A percentile compares a stretch with the other conserved stretches of the same genome.
Evolutionary conservation across 1,140 invertebrate species (phyloP).

Genomic region (Aporrectodea caliginosa): DNA sequence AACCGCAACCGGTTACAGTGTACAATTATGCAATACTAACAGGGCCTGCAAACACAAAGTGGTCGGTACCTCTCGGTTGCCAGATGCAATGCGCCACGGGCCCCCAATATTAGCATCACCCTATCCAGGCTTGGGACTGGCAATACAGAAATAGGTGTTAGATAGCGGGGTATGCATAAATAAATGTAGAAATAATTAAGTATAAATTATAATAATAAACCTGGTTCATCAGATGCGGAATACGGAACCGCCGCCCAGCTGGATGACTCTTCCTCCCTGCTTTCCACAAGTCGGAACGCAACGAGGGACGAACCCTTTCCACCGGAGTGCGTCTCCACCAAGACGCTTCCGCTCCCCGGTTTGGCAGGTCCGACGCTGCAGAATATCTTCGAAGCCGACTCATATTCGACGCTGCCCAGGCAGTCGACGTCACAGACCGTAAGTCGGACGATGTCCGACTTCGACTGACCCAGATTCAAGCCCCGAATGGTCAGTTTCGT

Average conservation of each 20-base stretch:
- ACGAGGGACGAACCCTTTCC: constrained; percentile 37
- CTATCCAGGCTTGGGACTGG: too few relatives aligned
- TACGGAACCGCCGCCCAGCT: not conserved
- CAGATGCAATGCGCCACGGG: too few relatives aligned
- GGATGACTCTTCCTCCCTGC: not conserved
- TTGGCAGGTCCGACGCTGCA: constrained; percentile 43
- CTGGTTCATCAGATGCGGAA: too few relatives aligned
- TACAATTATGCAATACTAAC: too few relatives aligned
- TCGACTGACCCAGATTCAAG: constrained; percentile 43
- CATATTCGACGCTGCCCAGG: constrained; percentile 46
- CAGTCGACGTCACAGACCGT: constrained; percentile 45
- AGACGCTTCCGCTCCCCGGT: constrained; percentile 43
- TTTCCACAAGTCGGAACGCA: not conserved
- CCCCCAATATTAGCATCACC: too few relatives aligned
- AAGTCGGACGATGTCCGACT: constrained; percentile 44
- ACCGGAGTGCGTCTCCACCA: constrained; percentile 48
- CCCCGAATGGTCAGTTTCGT: constrained; percentile 45
- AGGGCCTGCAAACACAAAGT: too few relatives aligned
- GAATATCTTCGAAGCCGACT: constrained; percentile 44
- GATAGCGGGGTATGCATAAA: too few relatives aligned
- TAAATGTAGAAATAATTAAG: too few relatives aligned
- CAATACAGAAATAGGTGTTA: too few relatives aligned
- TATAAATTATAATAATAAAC: too few relatives aligned
- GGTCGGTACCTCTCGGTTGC: too few relatives aligned
- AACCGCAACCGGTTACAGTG: too few relatives aligned